phyloP scores from a whole-genome alignment of 2,888 invertebrate species.

The Spodoptera picta region DNA sequence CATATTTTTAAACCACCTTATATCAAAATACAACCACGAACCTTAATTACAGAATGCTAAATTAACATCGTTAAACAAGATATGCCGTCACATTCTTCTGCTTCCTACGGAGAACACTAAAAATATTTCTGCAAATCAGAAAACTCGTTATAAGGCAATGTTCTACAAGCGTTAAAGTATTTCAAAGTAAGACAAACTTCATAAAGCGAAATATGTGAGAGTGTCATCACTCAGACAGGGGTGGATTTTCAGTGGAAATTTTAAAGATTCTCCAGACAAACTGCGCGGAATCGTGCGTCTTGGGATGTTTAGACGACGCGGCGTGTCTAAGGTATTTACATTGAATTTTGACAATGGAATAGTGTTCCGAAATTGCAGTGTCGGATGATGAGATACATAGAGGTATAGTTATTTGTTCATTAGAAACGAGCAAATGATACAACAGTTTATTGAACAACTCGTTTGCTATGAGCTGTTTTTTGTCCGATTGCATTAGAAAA shows the following conservation, averaged over 20 bases:
- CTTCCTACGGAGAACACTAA: constrained; percentile 19
- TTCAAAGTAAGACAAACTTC: constrained; percentile 60
- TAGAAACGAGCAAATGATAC: too few relatives aligned
- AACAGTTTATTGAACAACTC: too few relatives aligned
- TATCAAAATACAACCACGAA: too few relatives aligned
- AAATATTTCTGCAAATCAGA: constrained; percentile 53
- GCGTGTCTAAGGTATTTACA: constrained; percentile 10
- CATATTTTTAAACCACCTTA: too few relatives aligned
- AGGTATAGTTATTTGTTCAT: too few relatives aligned
- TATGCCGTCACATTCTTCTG: constrained; percentile 3
- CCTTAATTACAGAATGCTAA: not conserved
- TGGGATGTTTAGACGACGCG: constrained; percentile 13
- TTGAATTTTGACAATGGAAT: not conserved
- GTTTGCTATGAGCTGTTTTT: too few relatives aligned
- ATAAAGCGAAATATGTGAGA: constrained; percentile 71
- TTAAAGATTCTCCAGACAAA: constrained; percentile 46
- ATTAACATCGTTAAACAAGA: not conserved
- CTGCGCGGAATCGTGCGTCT: constrained; percentile 11
- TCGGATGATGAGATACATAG: too few relatives aligned
- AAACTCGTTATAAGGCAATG: constrained; percentile 67
- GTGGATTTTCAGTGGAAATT: constrained; percentile 60
- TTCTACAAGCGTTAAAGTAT: constrained; percentile 60
- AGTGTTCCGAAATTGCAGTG: too few relatives aligned
- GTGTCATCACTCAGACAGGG: constrained; percentile 73
- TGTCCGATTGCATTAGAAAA: too few relatives aligned